These are phyloP conservation scores for Astur gentilis DNA, from an alignment of 2,113 vertebrate genomes.

Conservation along the genomic window DNA sequence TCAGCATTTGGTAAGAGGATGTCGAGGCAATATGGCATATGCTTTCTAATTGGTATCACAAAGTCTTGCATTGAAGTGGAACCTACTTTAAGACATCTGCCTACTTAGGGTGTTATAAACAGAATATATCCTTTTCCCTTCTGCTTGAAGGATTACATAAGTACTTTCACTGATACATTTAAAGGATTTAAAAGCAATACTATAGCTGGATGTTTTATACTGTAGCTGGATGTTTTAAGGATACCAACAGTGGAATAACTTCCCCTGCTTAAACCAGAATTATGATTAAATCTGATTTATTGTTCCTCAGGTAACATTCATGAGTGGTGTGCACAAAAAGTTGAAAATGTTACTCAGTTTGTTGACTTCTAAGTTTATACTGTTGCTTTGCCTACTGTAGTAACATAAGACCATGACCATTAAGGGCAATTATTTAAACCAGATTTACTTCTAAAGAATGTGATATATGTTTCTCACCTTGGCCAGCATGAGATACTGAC, in stretches of 20 bases:
- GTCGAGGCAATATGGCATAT: neutral
- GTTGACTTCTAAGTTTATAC: neutral
- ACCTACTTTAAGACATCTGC: slow-evolving; percentile 39
- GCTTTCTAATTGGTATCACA: slow-evolving; percentile 12
- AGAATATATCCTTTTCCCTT: slow-evolving; percentile 2
- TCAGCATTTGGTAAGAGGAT: slow-evolving; percentile 30
- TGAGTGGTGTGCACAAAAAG: neutral
- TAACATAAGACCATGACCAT: neutral
- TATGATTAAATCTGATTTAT: neutral
- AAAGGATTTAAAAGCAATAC: neutral
- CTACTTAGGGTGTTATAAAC: slow-evolving; percentile 29
- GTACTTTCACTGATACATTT: neutral
- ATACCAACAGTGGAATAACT: neutral
- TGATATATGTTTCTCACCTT: neutral
- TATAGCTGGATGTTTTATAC: neutral
- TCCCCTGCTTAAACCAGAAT: neutral
- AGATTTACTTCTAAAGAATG: neutral
- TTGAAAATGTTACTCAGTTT: neutral
- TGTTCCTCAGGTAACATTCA: neutral
- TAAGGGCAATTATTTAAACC: neutral
- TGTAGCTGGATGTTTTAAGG: neutral
- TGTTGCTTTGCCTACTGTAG: neutral
- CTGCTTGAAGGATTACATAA: neutral
- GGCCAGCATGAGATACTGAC: neutral
- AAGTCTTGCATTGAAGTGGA: slow-evolving; percentile 17